Conservation (phyloP, 2,888 invertebrate species). For the Tuta absoluta region DNA sequence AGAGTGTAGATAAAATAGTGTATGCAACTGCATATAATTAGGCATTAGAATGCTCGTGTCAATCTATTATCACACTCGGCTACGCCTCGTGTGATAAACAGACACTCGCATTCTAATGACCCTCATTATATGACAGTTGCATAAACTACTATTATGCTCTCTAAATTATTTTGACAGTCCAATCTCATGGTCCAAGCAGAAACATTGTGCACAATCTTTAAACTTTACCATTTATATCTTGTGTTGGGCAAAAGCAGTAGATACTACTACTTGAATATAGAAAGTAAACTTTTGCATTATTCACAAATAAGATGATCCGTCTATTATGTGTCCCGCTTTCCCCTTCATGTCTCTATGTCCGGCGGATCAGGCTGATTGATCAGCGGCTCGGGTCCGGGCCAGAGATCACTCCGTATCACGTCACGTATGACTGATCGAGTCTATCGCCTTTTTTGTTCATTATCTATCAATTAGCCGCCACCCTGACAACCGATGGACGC, state of each 20-base stretch:
- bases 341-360: conserved; percentile 13
- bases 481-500: conserved; percentile 10
- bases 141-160: too few relatives aligned
- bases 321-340: conserved; percentile 14
- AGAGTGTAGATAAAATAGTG: too few relatives aligned
- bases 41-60: too few relatives aligned
- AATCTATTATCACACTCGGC: too few relatives aligned
- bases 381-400: conserved; percentile 54
- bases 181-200: too few relatives aligned
- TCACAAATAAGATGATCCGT: conserved; percentile 6
- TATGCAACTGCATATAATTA: too few relatives aligned
- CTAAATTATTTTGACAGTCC: too few relatives aligned
- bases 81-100: too few relatives aligned
- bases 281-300: not conserved
- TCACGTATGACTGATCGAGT: conserved; percentile 51
- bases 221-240: not conserved
- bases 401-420: conserved; percentile 63
- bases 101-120: too few relatives aligned
- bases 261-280: not conserved
- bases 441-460: conserved; percentile 21
- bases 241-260: too few relatives aligned
- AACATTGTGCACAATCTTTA: too few relatives aligned
- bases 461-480: conserved; percentile 22
- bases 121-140: too few relatives aligned
- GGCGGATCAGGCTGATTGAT: conserved; percentile 73